Conservation (phyloP, 2,113 vertebrate genomes). For the Diadophis punctatus region DNA sequence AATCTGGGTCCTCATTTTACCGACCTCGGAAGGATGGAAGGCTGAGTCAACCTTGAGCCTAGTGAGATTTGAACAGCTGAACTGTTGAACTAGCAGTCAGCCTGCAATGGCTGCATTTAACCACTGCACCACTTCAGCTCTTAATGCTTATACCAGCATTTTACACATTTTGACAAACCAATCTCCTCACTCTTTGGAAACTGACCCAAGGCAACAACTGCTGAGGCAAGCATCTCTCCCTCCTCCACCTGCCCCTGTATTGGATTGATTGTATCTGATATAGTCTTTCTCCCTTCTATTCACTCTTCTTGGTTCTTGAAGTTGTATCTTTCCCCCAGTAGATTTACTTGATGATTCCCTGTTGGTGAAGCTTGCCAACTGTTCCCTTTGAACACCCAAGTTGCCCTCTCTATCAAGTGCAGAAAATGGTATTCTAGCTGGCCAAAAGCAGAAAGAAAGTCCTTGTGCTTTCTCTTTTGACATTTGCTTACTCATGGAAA, state of each 20-base stretch:
- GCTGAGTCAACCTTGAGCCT: too few species aligned
- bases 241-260: not conserved
- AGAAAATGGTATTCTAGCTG: not conserved
- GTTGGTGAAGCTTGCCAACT: not conserved
- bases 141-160: too few species aligned
- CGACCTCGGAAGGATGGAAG: too few species aligned
- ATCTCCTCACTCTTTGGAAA: not conserved
- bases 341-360: not conserved
- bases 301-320: not conserved
- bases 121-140: too few species aligned
- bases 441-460: not conserved
- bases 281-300: not conserved
- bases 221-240: not conserved
- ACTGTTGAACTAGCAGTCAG: too few species aligned
- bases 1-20: too few species aligned
- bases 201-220: not conserved
- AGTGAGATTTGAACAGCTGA: too few species aligned
- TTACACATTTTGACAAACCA: not conserved
- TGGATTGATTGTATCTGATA: not conserved
- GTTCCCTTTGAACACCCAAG: not conserved
- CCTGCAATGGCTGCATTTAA: too few species aligned
- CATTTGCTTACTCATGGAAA: not conserved
- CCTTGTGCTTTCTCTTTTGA: not conserved
- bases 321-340: not conserved
- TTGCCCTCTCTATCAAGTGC: not conserved